These are phyloP conservation scores for Periplaneta americana DNA, from an alignment of 1,140 invertebrate genomes.

Conservation along the genomic window DNA sequence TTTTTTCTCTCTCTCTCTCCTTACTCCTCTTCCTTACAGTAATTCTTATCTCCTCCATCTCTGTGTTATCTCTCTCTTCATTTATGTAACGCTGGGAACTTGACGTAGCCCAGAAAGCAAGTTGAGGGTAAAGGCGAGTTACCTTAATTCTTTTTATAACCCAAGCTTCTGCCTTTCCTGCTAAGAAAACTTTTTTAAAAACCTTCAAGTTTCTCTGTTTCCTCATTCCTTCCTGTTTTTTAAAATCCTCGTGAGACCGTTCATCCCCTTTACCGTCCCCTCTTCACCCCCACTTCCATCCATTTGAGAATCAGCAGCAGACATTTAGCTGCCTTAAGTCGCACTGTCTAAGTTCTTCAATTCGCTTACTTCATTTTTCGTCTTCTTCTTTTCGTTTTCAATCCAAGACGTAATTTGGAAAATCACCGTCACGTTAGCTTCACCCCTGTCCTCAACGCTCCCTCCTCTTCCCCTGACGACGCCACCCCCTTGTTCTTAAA, in stretches of 20 bases:
- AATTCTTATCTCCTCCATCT: neutral
- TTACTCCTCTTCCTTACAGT: neutral
- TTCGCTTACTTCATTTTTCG: neutral
- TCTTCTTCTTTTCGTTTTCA: slow-evolving; percentile 8
- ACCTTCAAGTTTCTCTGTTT: slow-evolving; percentile 1
- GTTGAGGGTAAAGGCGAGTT: neutral
- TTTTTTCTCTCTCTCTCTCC: neutral
- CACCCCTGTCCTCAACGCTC: neutral
- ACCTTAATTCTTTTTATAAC: neutral
- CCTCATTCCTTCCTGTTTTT: slow-evolving; percentile 1
- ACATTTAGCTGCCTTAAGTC: neutral
- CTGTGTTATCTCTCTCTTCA: neutral
- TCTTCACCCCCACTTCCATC: neutral
- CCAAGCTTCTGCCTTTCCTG: neutral
- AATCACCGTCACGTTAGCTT: slow-evolving; percentile 4
- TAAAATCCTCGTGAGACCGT: neutral
- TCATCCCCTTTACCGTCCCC: neutral
- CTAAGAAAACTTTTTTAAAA: neutral
- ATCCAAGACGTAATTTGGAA: slow-evolving; percentile 11
- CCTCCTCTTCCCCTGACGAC: neutral
- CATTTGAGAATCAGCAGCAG: too few species aligned
- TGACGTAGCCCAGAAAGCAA: neutral
- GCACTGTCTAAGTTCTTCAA: neutral
- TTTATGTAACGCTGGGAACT: neutral
- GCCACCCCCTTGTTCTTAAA: neutral